Evolutionary conservation across 2,797 vertebrate species (phyloP), one percentile per base, ranked within the genome.

Genomic region (Thripadectes ignobilis): DNA sequence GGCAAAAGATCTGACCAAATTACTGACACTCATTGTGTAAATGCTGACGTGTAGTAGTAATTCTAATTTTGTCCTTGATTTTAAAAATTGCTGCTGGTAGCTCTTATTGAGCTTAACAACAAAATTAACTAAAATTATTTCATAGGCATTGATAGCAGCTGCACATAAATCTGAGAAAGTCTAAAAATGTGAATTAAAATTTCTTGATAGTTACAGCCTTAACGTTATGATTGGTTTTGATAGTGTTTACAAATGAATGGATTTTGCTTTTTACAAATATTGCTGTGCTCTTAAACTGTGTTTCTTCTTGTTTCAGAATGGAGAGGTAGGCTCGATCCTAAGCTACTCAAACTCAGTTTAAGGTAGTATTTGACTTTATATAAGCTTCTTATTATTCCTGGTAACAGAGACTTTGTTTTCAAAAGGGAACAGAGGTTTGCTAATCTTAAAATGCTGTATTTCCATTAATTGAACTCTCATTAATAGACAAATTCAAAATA

Each of bases 251-350:
- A 71, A 81, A 52, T 59, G 3, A 88, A 72, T 76, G 13, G 3
- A 66, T 88, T 85, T 95, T 89, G 12, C n/a, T 17, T 85, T 52
- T 74, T 71, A 63, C 34, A 48, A 58, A 29, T 68, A 49, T 41
- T 93, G 20, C 58, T 65, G 5, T 77, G 86, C 9, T 84, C 80
- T 96, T 90, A 92, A 96, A 84, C 46, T 91, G 16, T 95, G 59
- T 78, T 73, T 97, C 54, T 97, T 97, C 97, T 97, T 95, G 23
- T 98, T 98, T 95, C 98, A 99, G 98, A 98, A 98, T 86, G 98
- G 98, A 97, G 98, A 98, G 98, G 98, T 99, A 98, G 96, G 98
- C 98, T 96, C 78, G 46, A 77, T 93, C 84, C 89, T 92, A 86
- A 93, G 63, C 89, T 93, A 55, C 93, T 95, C 89, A 85, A 92